These are phyloP conservation scores for Chymomyza costata DNA, from an alignment of 1,140 invertebrate species.

Conservation along the genomic window DNA sequence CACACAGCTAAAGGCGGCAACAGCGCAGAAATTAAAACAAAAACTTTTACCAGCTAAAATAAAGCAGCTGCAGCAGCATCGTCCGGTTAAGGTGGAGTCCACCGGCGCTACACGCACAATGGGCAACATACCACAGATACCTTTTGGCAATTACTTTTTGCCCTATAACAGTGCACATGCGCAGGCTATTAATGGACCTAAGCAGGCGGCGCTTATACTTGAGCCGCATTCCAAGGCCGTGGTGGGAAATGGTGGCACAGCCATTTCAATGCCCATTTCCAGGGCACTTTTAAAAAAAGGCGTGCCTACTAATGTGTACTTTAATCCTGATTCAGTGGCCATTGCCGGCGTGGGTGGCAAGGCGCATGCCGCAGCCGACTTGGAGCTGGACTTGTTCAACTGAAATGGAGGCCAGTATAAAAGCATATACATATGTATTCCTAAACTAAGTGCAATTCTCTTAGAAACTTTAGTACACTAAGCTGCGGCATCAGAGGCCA, in stretches of 20 bases:
- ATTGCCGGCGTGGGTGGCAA: conserved; percentile 82
- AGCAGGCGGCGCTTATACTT: conserved; percentile 77
- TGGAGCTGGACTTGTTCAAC: conserved; percentile 76
- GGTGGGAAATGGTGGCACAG: conserved; percentile 80
- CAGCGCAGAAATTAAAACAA: background rate
- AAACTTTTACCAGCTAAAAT: conserved; percentile 17
- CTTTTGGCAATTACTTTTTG: conserved; percentile 62
- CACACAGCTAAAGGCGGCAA: conserved; percentile 6
- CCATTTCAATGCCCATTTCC: conserved; percentile 82
- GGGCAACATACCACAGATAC: conserved; percentile 60
- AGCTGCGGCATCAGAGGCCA: no score
- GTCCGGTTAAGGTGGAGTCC: conserved; percentile 67
- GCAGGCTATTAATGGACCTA: conserved; percentile 36
- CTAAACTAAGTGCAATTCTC: no score
- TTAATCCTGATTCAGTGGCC: conserved; percentile 81
- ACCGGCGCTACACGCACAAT: conserved; percentile 57
- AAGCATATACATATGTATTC: background rate
- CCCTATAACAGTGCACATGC: conserved; percentile 45
- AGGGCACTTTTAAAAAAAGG: conserved; percentile 77
- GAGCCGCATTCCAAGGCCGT: conserved; percentile 80
- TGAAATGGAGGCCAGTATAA: conserved; percentile 7
- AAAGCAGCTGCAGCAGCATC: conserved; percentile 4
- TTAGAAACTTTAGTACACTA: no score
- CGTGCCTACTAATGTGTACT: conserved; percentile 77
- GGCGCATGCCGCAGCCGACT: conserved; percentile 82